Evolutionary conservation across 2,113 vertebrate species (phyloP), one percentile per base, ranked within the genome.

Genomic region (Nycticorax nycticorax): DNA sequence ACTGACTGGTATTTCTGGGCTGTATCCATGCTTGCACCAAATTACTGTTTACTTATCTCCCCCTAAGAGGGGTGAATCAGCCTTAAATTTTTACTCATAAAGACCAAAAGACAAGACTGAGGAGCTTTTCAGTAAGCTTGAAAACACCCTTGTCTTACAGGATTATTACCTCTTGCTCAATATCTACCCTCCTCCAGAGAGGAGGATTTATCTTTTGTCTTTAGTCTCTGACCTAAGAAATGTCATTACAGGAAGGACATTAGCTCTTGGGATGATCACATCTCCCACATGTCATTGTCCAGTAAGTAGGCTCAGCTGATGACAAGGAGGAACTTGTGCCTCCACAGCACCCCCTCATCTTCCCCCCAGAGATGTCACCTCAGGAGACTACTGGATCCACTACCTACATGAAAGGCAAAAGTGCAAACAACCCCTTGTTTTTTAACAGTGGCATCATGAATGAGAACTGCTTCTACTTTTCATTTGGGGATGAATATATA

Each of bases 181-280:
- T 47, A 77, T 48, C 27, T 32, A 48, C 52, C 26, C 9, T 89
- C 5, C 5, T 52, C 13, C 69, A 64, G 43, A n/a, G 32, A 60
- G 53, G 47, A 76, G 21, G 68, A 50, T 84, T 62, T 73, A 35
- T 41, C 35, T 79, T 78, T 68, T 68, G 11, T 77, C 20, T 55
- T 92, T 64, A 81, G n/a, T 81, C 22, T 73, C 43, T 88, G 48
- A 68, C 16, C 33, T 53, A 66, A 89, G 68, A 86, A 80, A 62
- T 52, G 28, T 45, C 2, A 0, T 52, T 73, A 77, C 6, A 77
- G 59, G 35, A 84, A 71, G 89, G 30, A 23, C 53, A 73, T 69
- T 30, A 4, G 30, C 32, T 79, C 18, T 30, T 71, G 37, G 26
- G 41, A 20, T 84, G 39, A 57, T 92, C 43, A n/a, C 0, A 0